Evolutionary conservation across 2,888 invertebrate species (phyloP).

Genomic region (Volucella inflata): DNA sequence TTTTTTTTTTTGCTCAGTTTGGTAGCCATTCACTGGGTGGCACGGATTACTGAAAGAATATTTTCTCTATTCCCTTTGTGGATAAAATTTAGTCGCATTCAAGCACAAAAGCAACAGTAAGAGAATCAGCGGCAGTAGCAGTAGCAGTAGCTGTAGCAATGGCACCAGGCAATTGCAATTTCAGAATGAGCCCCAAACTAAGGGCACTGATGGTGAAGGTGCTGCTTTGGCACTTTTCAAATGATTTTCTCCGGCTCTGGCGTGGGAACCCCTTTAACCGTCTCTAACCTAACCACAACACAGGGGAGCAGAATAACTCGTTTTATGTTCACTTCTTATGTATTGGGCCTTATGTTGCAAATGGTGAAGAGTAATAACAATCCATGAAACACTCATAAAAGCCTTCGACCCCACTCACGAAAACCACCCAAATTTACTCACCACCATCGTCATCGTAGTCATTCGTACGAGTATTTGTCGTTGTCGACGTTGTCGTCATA

Average conservation of each 20-base stretch:
- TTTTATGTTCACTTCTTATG: conserved; percentile 50
- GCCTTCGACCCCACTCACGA: conserved; percentile 51
- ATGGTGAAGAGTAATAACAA: conserved; percentile 69
- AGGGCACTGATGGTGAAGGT: conserved; percentile 67
- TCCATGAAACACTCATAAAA: conserved; percentile 66
- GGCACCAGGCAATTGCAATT: conserved; percentile 20
- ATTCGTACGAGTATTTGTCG: background rate
- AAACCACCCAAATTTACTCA: conserved; percentile 26
- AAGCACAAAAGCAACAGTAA: conserved; percentile 21
- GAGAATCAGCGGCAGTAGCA: conserved; percentile 7
- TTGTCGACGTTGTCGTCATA: conserved; percentile 28
- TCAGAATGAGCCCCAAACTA: conserved; percentile 44
- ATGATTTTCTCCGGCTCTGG: conserved; percentile 16
- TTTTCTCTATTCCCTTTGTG: conserved; percentile 70
- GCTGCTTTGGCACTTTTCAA: conserved; percentile 72
- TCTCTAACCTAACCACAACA: conserved; percentile 60
- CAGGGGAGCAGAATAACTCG: conserved; percentile 51
- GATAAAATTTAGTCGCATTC: conserved; percentile 50
- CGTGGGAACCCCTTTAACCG: conserved; percentile 2
- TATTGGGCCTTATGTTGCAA: conserved; percentile 50
- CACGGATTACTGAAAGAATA: conserved; percentile 66
- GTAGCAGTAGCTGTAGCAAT: background rate
- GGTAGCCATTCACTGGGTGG: conserved; percentile 57
- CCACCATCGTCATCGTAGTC: background rate
- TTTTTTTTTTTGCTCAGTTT: background rate